Evolutionary conservation across 37 sponge, comb jelly and placozoan species (phyloP).

Genomic region (Axinella damicornis): DNA sequence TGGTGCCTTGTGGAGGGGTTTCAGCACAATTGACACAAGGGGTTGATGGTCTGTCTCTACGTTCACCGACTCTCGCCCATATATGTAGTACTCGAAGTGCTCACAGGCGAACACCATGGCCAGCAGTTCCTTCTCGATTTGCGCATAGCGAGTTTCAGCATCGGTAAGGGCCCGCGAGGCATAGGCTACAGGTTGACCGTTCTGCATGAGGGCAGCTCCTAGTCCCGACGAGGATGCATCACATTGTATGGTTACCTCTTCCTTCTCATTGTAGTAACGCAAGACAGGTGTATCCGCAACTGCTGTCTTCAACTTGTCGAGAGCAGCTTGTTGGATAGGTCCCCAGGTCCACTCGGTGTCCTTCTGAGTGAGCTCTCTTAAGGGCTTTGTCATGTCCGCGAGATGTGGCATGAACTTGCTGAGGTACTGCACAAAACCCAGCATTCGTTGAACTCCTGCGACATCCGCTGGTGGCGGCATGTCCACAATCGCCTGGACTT

Average conservation of each 20-base stretch:
- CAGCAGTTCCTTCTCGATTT: slow-evolving; percentile 64
- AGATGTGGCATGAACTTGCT: slow-evolving; percentile 63
- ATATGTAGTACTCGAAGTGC: slow-evolving; percentile 49
- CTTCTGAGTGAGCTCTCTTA: slow-evolving; percentile 13
- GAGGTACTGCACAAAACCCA: slow-evolving; percentile 55
- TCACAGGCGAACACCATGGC: slow-evolving; percentile 67
- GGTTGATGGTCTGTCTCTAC: slow-evolving; percentile 64
- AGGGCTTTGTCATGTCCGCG: slow-evolving; percentile 46
- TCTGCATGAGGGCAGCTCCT: too few species aligned
- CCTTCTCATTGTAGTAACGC: slow-evolving; percentile 26
- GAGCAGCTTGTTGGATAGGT: slow-evolving; percentile 7
- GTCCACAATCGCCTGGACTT: slow-evolving; percentile 53
- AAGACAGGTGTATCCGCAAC: slow-evolving; percentile 39
- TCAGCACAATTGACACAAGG: slow-evolving; percentile 29
- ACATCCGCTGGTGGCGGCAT: slow-evolving; percentile 67
- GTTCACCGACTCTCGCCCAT: slow-evolving; percentile 39
- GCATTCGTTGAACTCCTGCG: slow-evolving; percentile 43
- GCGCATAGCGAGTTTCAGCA: slow-evolving; percentile 49
- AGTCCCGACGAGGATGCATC: too few species aligned
- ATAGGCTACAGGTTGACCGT: slow-evolving; percentile 52
- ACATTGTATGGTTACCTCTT: slow-evolving; percentile 35
- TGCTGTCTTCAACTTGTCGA: slow-evolving; percentile 20
- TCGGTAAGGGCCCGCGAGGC: slow-evolving; percentile 43
- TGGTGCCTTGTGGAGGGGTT: slow-evolving; percentile 57
- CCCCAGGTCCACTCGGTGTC: slow-evolving; percentile 30